Conservation (phyloP, 2,888 invertebrate genomes). For the Tuberolachnus salignus region DNA sequence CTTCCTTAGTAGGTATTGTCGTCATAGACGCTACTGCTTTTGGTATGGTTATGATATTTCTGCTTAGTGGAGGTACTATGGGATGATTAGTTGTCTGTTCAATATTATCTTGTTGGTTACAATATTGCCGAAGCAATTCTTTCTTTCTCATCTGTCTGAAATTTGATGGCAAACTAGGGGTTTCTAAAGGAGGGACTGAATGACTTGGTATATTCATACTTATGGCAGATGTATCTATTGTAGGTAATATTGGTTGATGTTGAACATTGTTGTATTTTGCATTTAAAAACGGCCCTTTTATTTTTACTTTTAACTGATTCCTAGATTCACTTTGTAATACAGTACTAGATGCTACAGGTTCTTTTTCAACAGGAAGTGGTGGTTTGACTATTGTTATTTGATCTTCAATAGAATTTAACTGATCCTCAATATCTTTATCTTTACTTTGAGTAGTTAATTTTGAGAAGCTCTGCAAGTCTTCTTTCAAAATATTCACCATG, state of each 20-base stretch:
- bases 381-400: constrained; percentile 51
- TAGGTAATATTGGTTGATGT: constrained; percentile 61
- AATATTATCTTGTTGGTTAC: constrained; percentile 75
- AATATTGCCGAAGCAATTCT: constrained; percentile 81
- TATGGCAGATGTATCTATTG: constrained; percentile 32
- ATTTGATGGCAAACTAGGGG: constrained; percentile 71
- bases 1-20: constrained; percentile 82
- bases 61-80: constrained; percentile 69
- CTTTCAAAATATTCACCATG: constrained; percentile 69
- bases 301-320: constrained; percentile 87
- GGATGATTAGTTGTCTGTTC: constrained; percentile 64
- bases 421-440: constrained; percentile 59
- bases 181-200: constrained; percentile 59
- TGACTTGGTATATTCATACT: constrained; percentile 46
- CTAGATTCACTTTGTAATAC: constrained; percentile 75
- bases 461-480: constrained; percentile 41
- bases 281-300: constrained; percentile 85
- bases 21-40: constrained; percentile 90
- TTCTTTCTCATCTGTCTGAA: constrained; percentile 88
- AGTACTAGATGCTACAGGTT: constrained; percentile 42
- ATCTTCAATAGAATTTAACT: constrained; percentile 57
- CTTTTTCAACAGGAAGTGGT: constrained; percentile 50
- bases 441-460: constrained; percentile 57
- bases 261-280: constrained; percentile 72
- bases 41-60: constrained; percentile 81